Evolutionary conservation across 2,888 invertebrate species (phyloP), one percentile per base, ranked within the genome.

Genomic region (Gymnoscelis rufifasciata): DNA sequence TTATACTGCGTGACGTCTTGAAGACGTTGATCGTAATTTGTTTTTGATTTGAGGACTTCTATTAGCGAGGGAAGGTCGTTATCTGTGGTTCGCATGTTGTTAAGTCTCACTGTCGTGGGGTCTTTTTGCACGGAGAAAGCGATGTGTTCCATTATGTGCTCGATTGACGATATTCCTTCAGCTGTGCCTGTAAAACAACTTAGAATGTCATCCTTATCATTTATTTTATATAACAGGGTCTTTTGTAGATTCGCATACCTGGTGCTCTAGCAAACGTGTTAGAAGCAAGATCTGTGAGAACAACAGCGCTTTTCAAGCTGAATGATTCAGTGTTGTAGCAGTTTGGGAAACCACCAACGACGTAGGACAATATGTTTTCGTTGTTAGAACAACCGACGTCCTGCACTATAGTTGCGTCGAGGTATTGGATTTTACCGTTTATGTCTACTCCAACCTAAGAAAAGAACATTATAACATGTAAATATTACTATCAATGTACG

Each of bases 231-330:
- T n/a, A n/a, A 5, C 19, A 5, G 2, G 19, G 2, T 19, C 19
- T 19, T 19, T 19, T 19, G 2, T 19, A 5, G 1, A n/a, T 14
- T 1, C 13, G 11, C 62, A 55, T 67, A 90, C 93, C 92, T 57
- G 93, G 95, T 2, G 92, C 91, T 62, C 95, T 82, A 51, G 91
- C 91, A 40, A 89, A 92, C 0, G 93, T 92, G 56, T 93, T 93
- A 1, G 89, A 83, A 0, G 94, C 91, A 0, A 90, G 75, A 64
- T 95, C 92, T 0, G 94, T 93, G 11, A 88, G 68, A 0, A 91
- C 90, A 30, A 66, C 56, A 0, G 72, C 83, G 0, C 72, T 72
- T 39, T 66, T 82, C 1, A 88, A 58, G 29, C 78, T 82, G 89
- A 91, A 93, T 13, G 83, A 83, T 0, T 83, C 78, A 1, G 70